Conservation (phyloP, 2,888 invertebrate species). For the Helleia helle region DNA sequence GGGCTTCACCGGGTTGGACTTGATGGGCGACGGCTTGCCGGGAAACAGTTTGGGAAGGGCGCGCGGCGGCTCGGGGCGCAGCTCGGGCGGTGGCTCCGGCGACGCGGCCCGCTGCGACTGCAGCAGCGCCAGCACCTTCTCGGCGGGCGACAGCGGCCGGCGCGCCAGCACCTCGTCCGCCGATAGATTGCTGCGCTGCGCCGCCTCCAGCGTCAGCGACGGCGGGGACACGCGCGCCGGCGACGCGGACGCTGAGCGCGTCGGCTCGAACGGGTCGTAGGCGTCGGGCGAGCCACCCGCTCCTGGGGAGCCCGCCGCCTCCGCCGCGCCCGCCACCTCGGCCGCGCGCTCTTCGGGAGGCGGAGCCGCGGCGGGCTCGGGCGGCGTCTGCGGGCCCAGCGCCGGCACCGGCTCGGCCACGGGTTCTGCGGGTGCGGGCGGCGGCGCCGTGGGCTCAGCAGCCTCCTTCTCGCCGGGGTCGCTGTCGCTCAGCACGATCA, state of each 20-base stretch:
- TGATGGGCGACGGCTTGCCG: slow-evolving; percentile 67
- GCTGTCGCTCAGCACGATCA: slow-evolving; percentile 89
- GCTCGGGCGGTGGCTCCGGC: slow-evolving; percentile 44
- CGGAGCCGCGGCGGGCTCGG: slow-evolving; percentile 62
- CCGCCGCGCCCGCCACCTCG: slow-evolving; percentile 49
- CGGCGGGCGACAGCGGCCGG: slow-evolving; percentile 71
- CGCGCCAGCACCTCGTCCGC: slow-evolving; percentile 63
- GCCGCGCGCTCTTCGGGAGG: too few species aligned
- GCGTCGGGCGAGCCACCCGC: slow-evolving; percentile 85
- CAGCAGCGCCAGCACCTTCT: slow-evolving; percentile 74
- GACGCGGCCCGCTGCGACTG: slow-evolving; percentile 59
- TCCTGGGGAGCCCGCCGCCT: slow-evolving; percentile 75
- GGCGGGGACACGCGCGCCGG: slow-evolving; percentile 67
- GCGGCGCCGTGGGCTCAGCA: slow-evolving; percentile 17
- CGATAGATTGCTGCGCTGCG: slow-evolving; percentile 62
- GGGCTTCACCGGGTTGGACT: slow-evolving; percentile 74
- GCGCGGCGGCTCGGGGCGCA: slow-evolving; percentile 62
- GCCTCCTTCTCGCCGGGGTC: slow-evolving; percentile 74
- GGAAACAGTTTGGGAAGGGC: slow-evolving; percentile 69
- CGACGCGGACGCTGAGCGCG: slow-evolving; percentile 81
- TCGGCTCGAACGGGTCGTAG: slow-evolving; percentile 94
- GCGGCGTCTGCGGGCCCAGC: slow-evolving; percentile 73
- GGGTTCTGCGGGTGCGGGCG: slow-evolving; percentile 41
- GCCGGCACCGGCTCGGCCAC: slow-evolving; percentile 69
- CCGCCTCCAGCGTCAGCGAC: slow-evolving; percentile 52